Conservation (phyloP, 2,888 invertebrate genomes). For the Drosophila peninsularis region DNA sequence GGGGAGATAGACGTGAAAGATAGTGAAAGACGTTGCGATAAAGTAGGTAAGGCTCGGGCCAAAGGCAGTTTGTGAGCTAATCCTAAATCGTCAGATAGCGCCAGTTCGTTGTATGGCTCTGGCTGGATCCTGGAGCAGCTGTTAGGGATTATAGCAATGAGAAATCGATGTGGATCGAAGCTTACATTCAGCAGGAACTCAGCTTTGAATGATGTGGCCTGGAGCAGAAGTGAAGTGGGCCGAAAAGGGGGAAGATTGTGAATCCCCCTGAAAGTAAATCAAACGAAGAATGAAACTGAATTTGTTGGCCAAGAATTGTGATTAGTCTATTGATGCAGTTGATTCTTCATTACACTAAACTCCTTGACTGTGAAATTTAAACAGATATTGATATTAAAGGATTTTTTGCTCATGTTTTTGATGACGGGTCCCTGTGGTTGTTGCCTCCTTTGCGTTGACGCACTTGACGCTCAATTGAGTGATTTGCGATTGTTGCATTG, state of each 20-base stretch:
- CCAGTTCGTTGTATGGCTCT: constrained; percentile 23
- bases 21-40: constrained; percentile 58
- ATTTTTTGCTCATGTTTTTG: too few relatives aligned
- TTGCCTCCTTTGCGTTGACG: neutral
- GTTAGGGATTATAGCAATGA: constrained; percentile 53
- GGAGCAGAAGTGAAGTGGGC: neutral
- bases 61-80: constrained; percentile 42
- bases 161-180: neutral
- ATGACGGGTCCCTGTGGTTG: neutral
- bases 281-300: too few relatives aligned
- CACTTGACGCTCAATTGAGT: neutral
- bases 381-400: too few relatives aligned
- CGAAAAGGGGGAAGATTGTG: neutral
- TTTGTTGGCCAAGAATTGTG: too few relatives aligned
- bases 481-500: neutral
- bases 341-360: too few relatives aligned
- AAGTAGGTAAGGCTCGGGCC: constrained; percentile 46
- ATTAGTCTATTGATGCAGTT: too few relatives aligned
- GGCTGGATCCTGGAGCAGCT: constrained; percentile 41
- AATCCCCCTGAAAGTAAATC: neutral
- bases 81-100: constrained; percentile 67
- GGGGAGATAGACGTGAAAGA: neutral
- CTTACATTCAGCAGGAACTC: neutral
- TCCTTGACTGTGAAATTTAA: too few relatives aligned
- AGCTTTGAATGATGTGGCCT: too few relatives aligned